Base-by-base conservation (phyloP, 53 echinoderm and acorn worm genomes). In the Luidia sarsii region DNA sequence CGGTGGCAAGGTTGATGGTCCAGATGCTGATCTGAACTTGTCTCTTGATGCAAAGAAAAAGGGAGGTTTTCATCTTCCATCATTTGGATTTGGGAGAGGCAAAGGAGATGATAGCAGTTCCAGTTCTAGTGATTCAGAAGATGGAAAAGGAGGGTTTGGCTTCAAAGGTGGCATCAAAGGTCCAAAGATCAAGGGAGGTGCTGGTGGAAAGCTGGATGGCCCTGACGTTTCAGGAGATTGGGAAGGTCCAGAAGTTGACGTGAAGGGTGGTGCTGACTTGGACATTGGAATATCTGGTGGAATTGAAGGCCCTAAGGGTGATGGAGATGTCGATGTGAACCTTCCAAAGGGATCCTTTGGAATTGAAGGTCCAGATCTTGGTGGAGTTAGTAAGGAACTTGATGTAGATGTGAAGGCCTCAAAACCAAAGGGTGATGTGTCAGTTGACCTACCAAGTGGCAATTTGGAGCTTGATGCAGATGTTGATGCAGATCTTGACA, bases 321-420 rank as follows among this genome's bases (percentile, higher is more conserved):
- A 41, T n/a, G 86, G 51, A 48, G 91, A 72, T 63, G 50, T 73
- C 3, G 83, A 86, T 55, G 62, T 38, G 25, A 71, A 89, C 43
- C 29, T 88, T 70, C 84, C 82, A 24, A 51, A 50, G 61, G 66
- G 52, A 31, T 89, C 43, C 32, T 32, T 67, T 20, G 83, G 35
- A 22, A 19, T 46, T 14, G 84, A 75, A 60, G 71, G 60, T 30
- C 71, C 71, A 35, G 84, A 84, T 22, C 57, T 84, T 71, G 84
- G 54, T 34, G 73, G 57, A 24, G 45, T 77, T 16, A 61, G 52
- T 18, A 77, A 57, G 24, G 2, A 41, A 3, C 8, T 81, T 29
- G 81, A 87, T 81, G 63, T 87, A 11, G 71, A 81, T 80, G 80
- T 80, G 15, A 87, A 87, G 59, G 28, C 70, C 43, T 16, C 85